Base-by-base conservation (phyloP, 2,888 invertebrate genomes). In the Conchocele bisecta region DNA sequence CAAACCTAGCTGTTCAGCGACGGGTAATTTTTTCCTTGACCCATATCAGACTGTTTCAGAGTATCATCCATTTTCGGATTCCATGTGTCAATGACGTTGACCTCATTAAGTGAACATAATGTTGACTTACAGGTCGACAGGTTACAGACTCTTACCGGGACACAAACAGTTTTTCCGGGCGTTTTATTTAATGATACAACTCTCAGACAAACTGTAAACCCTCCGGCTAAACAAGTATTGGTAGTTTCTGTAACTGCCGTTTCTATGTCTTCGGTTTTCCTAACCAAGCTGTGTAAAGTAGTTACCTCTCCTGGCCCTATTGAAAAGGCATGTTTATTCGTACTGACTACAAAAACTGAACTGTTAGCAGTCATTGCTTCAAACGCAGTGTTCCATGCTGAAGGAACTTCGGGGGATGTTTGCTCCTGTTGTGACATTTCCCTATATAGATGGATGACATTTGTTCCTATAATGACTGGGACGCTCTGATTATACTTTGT, bases 121-220 rank as follows among this genome's bases (percentile, higher is more conserved):
- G 26, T 9, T 42, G 63, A 42, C 11, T 53, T 53, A 22, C 24
- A 3, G 6, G 53, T 33, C 9, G 53, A 48, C 53, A 63, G 22
- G 26, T 63, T 63, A 53, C 63, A 63, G 11, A 63, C 42, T 53
- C 33, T 53, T 31, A 63, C 63, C 29, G 63, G 53, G 6, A 63
- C 48, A 24, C 41, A 41, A 22, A 35, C 33, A 44, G 37, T 35
- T 29, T 26, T 35, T 22, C 64, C 56, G 13, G 29, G 15, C 17
- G 51, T 13, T 35, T 31, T 35, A n/a, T n/a, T n/a, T 24, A 64
- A 37, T 9, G 35, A 26, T 37, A 56, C 46, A 11, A 64, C 64
- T 35, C 54, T 41, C 37, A 46, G 64, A 44, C 64, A 54, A 24
- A 64, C 35, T 33, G 17, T 42, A 13, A 53, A 22, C 31, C 41